Evolutionary conservation across 2,797 vertebrate genomes (phyloP).

Genomic region (Thaleichthys pacificus): DNA sequence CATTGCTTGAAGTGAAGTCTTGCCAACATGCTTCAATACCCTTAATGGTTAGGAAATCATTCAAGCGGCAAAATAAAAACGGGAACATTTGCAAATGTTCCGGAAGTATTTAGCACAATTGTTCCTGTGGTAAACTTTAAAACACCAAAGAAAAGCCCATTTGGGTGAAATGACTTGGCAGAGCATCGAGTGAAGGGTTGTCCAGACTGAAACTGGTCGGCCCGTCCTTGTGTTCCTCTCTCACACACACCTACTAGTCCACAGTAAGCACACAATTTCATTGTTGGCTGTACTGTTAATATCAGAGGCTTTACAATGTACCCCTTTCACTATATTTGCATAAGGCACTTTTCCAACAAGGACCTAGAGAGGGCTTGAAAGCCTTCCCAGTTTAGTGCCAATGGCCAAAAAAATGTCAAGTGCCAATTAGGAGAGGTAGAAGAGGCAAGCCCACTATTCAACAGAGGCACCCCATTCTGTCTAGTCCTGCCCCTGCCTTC

Average conservation of each 20-base stretch:
- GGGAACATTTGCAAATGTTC: slow-evolving; percentile 43
- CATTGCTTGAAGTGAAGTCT: slow-evolving; percentile 49
- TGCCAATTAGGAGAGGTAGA: slow-evolving; percentile 84
- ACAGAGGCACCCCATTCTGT: slow-evolving; percentile 68
- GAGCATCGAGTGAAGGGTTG: slow-evolving; percentile 70
- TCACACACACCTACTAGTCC: slow-evolving; percentile 74
- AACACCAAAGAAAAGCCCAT: slow-evolving; percentile 57
- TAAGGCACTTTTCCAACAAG: slow-evolving; percentile 84
- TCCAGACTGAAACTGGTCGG: slow-evolving; percentile 70
- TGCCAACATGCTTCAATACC: slow-evolving; percentile 42
- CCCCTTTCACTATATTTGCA: slow-evolving; percentile 79
- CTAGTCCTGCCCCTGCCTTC: slow-evolving; percentile 64
- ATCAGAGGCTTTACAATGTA: slow-evolving; percentile 77
- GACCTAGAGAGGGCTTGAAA: slow-evolving; percentile 78
- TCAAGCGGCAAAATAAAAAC: slow-evolving; percentile 58
- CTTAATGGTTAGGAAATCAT: slow-evolving; percentile 53
- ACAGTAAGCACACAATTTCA: slow-evolving; percentile 71
- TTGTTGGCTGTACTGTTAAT: slow-evolving; percentile 79
- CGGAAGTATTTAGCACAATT: slow-evolving; percentile 59
- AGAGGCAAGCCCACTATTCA: slow-evolving; percentile 67
- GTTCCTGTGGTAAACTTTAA: slow-evolving; percentile 62
- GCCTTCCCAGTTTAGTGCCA: slow-evolving; percentile 77
- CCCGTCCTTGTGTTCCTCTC: slow-evolving; percentile 68
- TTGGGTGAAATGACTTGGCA: slow-evolving; percentile 69
- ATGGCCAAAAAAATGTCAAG: slow-evolving; percentile 82